Evolutionary conservation across 2,113 vertebrate species (phyloP).

Genomic region (Grammomys dolichurus): DNA sequence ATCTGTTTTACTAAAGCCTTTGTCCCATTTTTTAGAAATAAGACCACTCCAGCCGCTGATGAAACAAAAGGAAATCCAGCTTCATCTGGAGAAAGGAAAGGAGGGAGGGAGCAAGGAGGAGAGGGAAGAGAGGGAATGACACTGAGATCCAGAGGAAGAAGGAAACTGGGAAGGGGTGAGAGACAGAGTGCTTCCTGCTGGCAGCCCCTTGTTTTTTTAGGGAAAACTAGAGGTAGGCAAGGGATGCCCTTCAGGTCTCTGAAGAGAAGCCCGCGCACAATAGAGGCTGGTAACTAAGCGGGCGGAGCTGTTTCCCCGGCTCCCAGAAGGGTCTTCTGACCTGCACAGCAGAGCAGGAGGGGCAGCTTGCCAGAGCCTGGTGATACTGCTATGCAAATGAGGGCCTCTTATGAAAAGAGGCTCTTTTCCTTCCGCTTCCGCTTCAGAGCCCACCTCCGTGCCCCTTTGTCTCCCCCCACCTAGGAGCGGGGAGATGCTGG

Average conservation of each 20-base stretch:
- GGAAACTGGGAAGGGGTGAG: neutral
- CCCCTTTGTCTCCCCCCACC: neutral
- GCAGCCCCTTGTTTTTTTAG: neutral
- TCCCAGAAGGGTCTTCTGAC: constrained; percentile 26
- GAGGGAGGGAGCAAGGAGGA: neutral
- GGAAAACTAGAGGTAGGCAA: neutral
- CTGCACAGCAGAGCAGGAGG: neutral
- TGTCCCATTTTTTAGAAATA: neutral
- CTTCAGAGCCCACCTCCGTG: neutral
- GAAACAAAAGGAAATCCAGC: constrained; percentile 31
- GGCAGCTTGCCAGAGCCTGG: neutral
- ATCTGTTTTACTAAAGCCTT: neutral
- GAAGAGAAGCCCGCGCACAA: neutral
- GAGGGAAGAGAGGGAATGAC: too few species aligned
- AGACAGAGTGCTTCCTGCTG: neutral
- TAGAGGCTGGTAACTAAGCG: neutral
- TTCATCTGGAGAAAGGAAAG: neutral
- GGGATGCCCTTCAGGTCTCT: neutral
- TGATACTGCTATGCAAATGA: neutral
- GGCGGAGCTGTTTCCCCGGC: neutral
- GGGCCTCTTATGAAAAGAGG: neutral
- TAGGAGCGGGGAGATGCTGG: neutral
- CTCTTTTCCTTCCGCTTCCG: constrained; percentile 20
- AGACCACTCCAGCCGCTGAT: neutral
- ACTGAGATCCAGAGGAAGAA: neutral